These are phyloP conservation scores for Loris lydekkerianus DNA, from an alignment of 2,797 vertebrate species.

Conservation along the genomic window DNA sequence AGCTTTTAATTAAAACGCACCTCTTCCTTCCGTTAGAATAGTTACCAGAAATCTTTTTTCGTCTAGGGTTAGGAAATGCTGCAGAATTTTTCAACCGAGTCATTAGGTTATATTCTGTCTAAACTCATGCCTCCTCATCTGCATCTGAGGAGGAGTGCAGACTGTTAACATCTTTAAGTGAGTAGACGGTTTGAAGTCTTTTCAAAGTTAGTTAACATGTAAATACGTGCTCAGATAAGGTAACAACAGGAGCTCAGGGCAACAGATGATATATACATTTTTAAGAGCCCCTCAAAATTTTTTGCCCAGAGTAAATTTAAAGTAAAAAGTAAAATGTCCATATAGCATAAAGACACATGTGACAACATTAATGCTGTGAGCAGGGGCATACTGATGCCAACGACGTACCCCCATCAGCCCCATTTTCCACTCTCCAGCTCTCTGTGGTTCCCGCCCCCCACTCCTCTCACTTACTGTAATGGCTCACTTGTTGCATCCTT, in stretches of 20 bases:
- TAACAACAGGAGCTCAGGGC: constrained; percentile 18
- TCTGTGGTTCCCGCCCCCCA: background rate
- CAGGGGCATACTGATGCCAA: background rate
- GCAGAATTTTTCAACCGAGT: constrained; percentile 47
- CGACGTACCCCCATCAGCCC: too few relatives aligned
- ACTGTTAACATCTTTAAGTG: constrained; percentile 62
- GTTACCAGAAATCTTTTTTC: constrained; percentile 9
- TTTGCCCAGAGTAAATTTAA: constrained; percentile 22
- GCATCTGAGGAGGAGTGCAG: constrained; percentile 44
- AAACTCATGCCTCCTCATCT: background rate
- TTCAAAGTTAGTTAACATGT: constrained; percentile 72
- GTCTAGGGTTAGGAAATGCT: constrained; percentile 8
- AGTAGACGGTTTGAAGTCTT: constrained; percentile 48
- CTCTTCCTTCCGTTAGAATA: background rate
- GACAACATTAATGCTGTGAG: background rate
- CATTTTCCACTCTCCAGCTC: fast-evolving
- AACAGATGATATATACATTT: background rate
- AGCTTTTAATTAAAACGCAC: constrained; percentile 9
- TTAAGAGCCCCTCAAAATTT: background rate
- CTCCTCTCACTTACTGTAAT: background rate
- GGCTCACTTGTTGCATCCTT: background rate
- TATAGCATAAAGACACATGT: background rate
- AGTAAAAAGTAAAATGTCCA: background rate
- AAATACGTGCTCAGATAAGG: constrained; percentile 74
- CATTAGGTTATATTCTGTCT: constrained; percentile 45